Conservation (phyloP, 2,797 vertebrate genomes). For the Falco berigora region DNA sequence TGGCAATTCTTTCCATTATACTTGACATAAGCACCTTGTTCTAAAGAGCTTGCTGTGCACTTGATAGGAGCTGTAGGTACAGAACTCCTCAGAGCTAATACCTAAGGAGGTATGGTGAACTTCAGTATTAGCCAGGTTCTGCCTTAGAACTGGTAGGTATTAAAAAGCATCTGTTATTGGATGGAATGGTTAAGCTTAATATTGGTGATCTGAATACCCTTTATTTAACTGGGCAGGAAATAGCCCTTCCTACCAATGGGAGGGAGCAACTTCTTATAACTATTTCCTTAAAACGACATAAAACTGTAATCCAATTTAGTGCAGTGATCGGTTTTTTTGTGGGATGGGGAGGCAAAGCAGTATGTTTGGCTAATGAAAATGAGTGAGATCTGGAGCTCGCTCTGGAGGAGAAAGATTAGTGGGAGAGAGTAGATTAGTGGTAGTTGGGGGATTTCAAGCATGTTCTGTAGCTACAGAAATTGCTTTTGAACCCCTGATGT, state of each 20-base stretch:
- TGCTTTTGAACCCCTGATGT: neutral
- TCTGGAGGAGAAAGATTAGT: neutral
- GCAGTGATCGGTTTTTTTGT: neutral
- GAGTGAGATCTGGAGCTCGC: neutral
- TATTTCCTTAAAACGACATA: neutral
- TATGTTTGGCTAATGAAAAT: neutral
- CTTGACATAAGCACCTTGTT: neutral
- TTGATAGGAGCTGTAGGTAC: neutral
- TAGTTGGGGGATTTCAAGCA: neutral
- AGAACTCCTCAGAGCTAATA: neutral
- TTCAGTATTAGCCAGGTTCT: neutral
- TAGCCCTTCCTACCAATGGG: neutral
- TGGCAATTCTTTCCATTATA: neutral
- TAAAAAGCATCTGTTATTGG: neutral
- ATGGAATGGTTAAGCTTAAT: neutral
- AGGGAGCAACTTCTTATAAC: neutral
- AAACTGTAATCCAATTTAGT: neutral
- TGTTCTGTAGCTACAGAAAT: neutral
- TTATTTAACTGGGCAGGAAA: neutral
- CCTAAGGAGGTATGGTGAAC: neutral
- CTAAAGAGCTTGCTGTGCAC: neutral
- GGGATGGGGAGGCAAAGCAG: neutral
- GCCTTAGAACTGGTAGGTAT: neutral
- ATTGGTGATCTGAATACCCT: neutral
- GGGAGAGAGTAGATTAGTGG: neutral